phyloP scores from a whole-genome alignment of 2,797 vertebrate species.

The Euthynnus affinis region DNA sequence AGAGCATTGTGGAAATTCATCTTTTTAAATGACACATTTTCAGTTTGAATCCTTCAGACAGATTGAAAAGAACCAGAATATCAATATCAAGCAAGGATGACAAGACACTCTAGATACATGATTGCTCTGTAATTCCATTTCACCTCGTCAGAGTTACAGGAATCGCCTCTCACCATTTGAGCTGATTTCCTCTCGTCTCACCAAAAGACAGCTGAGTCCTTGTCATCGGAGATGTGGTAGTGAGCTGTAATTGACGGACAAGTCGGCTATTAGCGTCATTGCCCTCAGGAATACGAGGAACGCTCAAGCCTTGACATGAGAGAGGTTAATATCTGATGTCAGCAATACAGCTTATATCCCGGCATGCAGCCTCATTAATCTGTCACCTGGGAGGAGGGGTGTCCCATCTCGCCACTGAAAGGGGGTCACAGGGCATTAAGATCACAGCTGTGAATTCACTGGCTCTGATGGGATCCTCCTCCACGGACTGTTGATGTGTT shows the following conservation, averaged over 20 bases:
- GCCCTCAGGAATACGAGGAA: conserved; percentile 44
- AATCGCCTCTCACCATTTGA: conserved; percentile 29
- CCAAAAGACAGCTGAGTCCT: conserved; percentile 60
- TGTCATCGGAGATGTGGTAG: conserved; percentile 55
- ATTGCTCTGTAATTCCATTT: conserved; percentile 60
- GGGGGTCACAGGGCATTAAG: conserved; percentile 52
- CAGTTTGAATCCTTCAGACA: neutral
- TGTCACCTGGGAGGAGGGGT: conserved; percentile 51
- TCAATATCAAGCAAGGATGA: conserved; percentile 4
- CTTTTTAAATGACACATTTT: conserved; percentile 3
- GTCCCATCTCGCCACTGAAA: conserved; percentile 29
- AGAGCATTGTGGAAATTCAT: neutral
- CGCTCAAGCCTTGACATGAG: conserved; percentile 25
- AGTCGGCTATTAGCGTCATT: conserved; percentile 39
- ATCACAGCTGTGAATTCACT: conserved; percentile 63
- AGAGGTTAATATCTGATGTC: conserved; percentile 70
- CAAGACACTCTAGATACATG: conserved; percentile 24
- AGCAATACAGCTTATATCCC: conserved; percentile 50
- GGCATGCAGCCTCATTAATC: conserved; percentile 62
- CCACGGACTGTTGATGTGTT: conserved; percentile 9
- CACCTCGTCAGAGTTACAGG: conserved; percentile 35
- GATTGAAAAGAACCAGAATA: neutral
- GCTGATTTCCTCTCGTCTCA: conserved; percentile 41
- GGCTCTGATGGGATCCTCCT: conserved; percentile 44
- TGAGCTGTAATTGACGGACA: conserved; percentile 60